Conservation (phyloP, 2,113 vertebrate species). For the Stigmatopora nigra region DNA sequence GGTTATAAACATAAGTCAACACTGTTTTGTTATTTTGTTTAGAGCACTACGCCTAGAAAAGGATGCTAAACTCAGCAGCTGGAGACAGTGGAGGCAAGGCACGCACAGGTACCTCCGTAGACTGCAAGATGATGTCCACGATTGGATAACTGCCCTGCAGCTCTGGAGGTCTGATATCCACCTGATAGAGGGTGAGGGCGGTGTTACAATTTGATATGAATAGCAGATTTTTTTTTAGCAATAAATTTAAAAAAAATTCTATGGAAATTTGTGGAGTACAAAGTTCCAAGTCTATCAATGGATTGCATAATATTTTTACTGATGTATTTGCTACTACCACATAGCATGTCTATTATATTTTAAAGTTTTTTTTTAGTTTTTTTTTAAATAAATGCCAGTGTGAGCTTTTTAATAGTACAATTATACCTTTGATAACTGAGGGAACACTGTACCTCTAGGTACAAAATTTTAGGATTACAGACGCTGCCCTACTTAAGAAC, state of each 20-base stretch:
- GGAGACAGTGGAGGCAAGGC: conserved; percentile 71
- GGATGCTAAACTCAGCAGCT: conserved; percentile 52
- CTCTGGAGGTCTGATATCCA: conserved; percentile 83
- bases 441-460: too few species aligned
- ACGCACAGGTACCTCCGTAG: conserved; percentile 67
- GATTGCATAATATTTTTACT: too few species aligned
- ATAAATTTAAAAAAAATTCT: background rate
- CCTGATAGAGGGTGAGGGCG: conserved; percentile 57
- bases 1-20: background rate
- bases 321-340: too few species aligned
- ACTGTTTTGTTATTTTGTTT: background rate
- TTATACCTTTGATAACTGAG: too few species aligned
- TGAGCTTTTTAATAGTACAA: too few species aligned
- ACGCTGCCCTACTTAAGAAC: too few species aligned
- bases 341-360: too few species aligned
- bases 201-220: conserved; percentile 11
- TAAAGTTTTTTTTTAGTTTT: too few species aligned
- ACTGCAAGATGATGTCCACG: conserved; percentile 57
- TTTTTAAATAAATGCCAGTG: too few species aligned
- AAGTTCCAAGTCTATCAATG: background rate
- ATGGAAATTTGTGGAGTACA: background rate
- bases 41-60: conserved; percentile 53
- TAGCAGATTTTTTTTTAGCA: background rate
- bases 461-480: too few species aligned
- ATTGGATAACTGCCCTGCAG: conserved; percentile 67